These are phyloP conservation scores for Eretmochelys imbricata DNA, from an alignment of 2,113 vertebrate species.

Conservation along the genomic window DNA sequence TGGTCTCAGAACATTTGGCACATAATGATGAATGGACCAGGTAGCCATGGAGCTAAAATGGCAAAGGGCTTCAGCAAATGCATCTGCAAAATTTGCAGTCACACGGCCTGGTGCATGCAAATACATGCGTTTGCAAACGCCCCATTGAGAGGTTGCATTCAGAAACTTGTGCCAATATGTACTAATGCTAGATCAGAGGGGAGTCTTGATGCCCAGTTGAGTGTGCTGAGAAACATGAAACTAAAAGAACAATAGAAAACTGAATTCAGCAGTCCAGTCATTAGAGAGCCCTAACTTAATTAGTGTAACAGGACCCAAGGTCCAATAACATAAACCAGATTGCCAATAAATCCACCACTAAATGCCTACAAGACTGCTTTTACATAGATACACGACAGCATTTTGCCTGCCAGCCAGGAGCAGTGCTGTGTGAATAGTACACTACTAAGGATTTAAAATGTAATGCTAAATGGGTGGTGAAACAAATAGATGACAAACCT, in stretches of 20 bases:
- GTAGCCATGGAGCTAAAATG: neutral
- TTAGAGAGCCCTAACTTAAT: neutral
- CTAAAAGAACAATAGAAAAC: neutral
- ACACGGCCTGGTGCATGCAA: neutral
- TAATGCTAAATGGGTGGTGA: neutral
- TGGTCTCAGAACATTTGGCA: fast-evolving
- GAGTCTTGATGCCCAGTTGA: fast-evolving
- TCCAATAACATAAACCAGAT: slow-evolving; percentile 3
- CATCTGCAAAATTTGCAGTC: neutral
- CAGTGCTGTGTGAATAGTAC: neutral
- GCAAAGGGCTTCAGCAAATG: neutral
- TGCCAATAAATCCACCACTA: neutral
- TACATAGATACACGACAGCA: fast-evolving
- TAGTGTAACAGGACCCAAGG: neutral
- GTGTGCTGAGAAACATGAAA: neutral
- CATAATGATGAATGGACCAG: neutral
- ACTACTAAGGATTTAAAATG: neutral
- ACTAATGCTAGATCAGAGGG: neutral
- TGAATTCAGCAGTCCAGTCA: neutral
- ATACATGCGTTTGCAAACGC: neutral
- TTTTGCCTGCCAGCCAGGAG: fast-evolving
- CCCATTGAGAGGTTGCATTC: neutral
- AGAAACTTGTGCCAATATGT: neutral
- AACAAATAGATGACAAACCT: slow-evolving; percentile 25
- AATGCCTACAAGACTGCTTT: neutral